Evolutionary conservation across 2,888 invertebrate species (phyloP).

Genomic region (Agapetus fuscipes): DNA sequence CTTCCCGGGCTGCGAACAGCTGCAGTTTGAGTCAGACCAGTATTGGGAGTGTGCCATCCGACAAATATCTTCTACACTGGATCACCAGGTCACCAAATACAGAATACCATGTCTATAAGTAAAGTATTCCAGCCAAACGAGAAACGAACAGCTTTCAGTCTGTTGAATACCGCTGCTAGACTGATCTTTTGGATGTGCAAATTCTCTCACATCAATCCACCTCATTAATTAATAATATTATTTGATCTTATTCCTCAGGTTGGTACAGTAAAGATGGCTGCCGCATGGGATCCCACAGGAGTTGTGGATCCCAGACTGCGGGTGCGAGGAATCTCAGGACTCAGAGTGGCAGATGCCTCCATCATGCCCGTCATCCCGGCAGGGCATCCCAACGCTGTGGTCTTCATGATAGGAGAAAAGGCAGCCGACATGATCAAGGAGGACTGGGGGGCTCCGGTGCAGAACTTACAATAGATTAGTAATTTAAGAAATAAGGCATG

Average conservation of each 20-base stretch:
- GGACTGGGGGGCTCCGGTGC: conserved; percentile 30
- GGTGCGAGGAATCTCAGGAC: conserved; percentile 35
- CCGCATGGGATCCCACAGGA: conserved; percentile 46
- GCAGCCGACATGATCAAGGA: conserved; percentile 43
- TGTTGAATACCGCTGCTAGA: too few relatives aligned
- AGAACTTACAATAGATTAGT: not conserved
- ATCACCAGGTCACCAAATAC: conserved; percentile 55
- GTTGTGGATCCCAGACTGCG: conserved; percentile 52
- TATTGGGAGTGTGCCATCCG: conserved; percentile 70
- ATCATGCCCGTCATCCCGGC: conserved; percentile 46
- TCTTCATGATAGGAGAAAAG: conserved; percentile 48
- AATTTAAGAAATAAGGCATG: conserved; percentile 2
- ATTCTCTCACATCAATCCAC: too few relatives aligned
- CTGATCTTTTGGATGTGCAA: too few relatives aligned
- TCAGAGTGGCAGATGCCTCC: conserved; percentile 45
- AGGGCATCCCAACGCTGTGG: conserved; percentile 44
- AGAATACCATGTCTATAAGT: not conserved
- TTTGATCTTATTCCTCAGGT: conserved; percentile 32
- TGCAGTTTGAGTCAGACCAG: conserved; percentile 50
- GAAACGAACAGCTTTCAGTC: too few relatives aligned
- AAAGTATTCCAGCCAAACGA: not conserved
- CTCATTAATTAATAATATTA: not conserved
- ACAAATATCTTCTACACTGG: conserved; percentile 60
- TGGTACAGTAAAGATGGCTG: conserved; percentile 67
- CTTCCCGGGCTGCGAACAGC: conserved; percentile 58